These are phyloP conservation scores for Deroplatys truncata DNA, from an alignment of 2,888 invertebrate species.

Conservation along the genomic window DNA sequence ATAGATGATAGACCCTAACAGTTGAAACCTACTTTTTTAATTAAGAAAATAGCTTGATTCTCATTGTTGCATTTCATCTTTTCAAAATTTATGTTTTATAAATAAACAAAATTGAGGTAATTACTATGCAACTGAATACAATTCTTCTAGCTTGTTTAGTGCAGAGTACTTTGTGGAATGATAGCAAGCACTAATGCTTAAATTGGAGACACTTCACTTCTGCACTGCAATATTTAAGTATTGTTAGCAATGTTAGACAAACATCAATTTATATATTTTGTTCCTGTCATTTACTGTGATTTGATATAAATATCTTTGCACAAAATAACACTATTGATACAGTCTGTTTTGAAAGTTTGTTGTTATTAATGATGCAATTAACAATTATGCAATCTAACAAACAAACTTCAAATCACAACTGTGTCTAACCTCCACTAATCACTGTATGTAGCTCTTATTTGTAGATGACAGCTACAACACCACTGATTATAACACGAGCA, in stretches of 20 bases:
- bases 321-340: conserved; percentile 14
- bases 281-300: conserved; percentile 11
- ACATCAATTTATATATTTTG: conserved; percentile 14
- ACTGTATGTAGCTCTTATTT: conserved; percentile 5
- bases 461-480: background rate
- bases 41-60: too few relatives aligned
- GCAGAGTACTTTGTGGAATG: background rate
- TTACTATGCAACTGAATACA: too few relatives aligned
- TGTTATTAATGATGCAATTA: background rate
- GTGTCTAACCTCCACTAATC: background rate
- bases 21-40: too few relatives aligned
- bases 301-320: conserved; percentile 9
- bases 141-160: background rate
- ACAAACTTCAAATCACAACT: background rate
- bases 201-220: conserved; percentile 21
- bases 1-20: too few relatives aligned
- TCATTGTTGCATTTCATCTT: too few relatives aligned
- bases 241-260: conserved; percentile 21
- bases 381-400: background rate
- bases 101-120: too few relatives aligned
- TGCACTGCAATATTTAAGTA: conserved; percentile 26
- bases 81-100: too few relatives aligned
- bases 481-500: background rate
- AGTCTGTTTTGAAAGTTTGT: conserved; percentile 18
- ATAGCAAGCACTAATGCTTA: conserved; percentile 21